Percentiles rank a stretch among this genome's conserved stretches.
Conservation (phyloP, 2,888 invertebrate genomes). For the Callyntrura sp. region DNA sequence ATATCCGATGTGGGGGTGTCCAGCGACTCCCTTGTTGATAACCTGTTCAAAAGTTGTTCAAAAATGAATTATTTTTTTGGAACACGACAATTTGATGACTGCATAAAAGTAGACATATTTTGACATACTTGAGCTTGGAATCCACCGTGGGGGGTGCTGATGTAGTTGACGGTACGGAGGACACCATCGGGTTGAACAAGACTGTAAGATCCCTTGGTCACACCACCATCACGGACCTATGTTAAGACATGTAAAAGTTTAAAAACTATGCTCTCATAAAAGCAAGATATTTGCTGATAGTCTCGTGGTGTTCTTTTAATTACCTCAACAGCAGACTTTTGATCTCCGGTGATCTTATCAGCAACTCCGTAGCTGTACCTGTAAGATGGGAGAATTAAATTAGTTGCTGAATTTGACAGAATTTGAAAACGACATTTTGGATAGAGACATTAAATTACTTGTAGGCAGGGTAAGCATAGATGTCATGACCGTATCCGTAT, state of each 20-base stretch:
- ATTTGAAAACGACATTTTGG: too few species aligned
- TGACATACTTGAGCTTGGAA: slow-evolving; percentile 74
- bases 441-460: too few species aligned
- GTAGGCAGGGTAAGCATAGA: slow-evolving; percentile 78
- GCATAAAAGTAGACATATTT: too few species aligned
- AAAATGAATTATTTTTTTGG: too few species aligned
- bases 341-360: slow-evolving; percentile 76
- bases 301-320: too few species aligned
- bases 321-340: slow-evolving; percentile 70
- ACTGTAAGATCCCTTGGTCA: slow-evolving; percentile 59
- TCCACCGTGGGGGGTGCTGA: slow-evolving; percentile 38
- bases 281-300: too few species aligned
- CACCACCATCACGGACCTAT: slow-evolving; percentile 33
- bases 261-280: too few species aligned
- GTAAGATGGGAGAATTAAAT: too few species aligned
- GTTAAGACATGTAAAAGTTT: too few species aligned
- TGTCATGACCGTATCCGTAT: slow-evolving; percentile 31
- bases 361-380: slow-evolving; percentile 72
- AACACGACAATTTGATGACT: too few species aligned
- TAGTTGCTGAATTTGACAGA: too few species aligned
- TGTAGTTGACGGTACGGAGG: slow-evolving; percentile 54
- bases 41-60: too few species aligned
- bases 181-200: slow-evolving; percentile 67
- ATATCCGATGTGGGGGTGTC: slow-evolving; percentile 54
- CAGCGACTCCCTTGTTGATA: slow-evolving; percentile 67